Percentiles rank a stretch among this genome's conserved stretches.
Evolutionary conservation across 2,888 invertebrate species (phyloP).

Genomic region (Lycaena phlaeas): DNA sequence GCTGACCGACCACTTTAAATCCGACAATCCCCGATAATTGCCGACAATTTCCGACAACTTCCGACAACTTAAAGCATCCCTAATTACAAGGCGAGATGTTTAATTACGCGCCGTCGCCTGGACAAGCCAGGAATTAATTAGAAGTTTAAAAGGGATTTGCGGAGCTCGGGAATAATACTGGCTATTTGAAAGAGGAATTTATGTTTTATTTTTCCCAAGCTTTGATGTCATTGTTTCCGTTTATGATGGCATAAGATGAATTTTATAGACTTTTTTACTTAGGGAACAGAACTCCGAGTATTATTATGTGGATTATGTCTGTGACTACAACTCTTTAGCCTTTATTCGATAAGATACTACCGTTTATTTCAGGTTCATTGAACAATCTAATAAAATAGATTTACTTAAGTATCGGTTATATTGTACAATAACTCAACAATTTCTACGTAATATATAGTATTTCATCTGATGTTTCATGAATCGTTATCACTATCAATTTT

Average conservation of each 20-base stretch:
- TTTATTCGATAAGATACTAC: too few species aligned
- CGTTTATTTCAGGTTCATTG: too few species aligned
- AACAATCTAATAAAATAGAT: too few species aligned
- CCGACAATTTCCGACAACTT: constrained; percentile 47
- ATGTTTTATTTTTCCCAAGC: background rate
- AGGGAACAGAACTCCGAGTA: too few species aligned
- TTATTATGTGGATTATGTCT: too few species aligned
- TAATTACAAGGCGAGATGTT: constrained; percentile 71
- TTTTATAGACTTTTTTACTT: background rate
- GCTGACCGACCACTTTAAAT: constrained; percentile 54
- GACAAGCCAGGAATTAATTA: constrained; percentile 61
- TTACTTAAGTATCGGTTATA: too few species aligned
- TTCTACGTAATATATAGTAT: too few species aligned
- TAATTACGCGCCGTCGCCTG: constrained; percentile 57
- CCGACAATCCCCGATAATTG: constrained; percentile 46
- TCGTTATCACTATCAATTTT: too few species aligned
- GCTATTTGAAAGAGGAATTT: constrained; percentile 7
- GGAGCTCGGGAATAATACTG: constrained; percentile 24
- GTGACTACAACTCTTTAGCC: too few species aligned
- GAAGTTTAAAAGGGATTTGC: constrained; percentile 30
- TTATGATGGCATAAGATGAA: too few species aligned
- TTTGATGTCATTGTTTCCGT: background rate
- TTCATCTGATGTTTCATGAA: too few species aligned
- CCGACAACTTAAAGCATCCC: constrained; percentile 39
- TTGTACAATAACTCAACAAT: too few species aligned